phyloP scores from a whole-genome alignment of 2,113 vertebrate species.

The Regulus satrapa region DNA sequence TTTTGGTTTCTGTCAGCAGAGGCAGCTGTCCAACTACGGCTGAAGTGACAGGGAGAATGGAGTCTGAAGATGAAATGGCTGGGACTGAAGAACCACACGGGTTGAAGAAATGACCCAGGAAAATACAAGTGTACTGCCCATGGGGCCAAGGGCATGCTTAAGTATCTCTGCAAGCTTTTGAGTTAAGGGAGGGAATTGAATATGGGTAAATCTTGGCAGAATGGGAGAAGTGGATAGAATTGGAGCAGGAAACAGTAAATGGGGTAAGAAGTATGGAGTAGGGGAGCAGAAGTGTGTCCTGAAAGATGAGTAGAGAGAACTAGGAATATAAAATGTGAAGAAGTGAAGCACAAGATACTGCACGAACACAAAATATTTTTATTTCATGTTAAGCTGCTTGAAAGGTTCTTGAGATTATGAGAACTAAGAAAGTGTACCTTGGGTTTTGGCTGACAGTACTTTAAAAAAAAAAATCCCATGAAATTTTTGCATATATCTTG shows the following conservation, averaged over 20 bases:
- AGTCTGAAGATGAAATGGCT: not conserved
- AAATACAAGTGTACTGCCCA: not conserved
- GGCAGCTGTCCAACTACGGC: not conserved
- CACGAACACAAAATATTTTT: fast-evolving
- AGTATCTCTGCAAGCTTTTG: not conserved
- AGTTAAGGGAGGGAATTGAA: not conserved
- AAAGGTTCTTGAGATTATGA: not conserved
- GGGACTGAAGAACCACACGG: not conserved
- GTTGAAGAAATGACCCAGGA: not conserved
- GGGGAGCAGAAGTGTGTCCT: not conserved
- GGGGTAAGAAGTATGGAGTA: not conserved
- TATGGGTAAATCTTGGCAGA: not conserved
- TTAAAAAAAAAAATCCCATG: fast-evolving
- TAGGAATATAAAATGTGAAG: not conserved
- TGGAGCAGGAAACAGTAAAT: not conserved
- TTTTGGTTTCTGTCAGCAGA: not conserved
- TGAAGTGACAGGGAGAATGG: not conserved
- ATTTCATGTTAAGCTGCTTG: not conserved
- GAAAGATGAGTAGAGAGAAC: not conserved
- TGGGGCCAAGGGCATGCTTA: not conserved
- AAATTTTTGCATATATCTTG: not conserved
- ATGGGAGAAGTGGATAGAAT: not conserved
- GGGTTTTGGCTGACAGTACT: not conserved
- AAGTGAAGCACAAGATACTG: not conserved
- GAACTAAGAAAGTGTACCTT: not conserved